Conservation (phyloP, 2,113 vertebrate genomes). For the Ia io region DNA sequence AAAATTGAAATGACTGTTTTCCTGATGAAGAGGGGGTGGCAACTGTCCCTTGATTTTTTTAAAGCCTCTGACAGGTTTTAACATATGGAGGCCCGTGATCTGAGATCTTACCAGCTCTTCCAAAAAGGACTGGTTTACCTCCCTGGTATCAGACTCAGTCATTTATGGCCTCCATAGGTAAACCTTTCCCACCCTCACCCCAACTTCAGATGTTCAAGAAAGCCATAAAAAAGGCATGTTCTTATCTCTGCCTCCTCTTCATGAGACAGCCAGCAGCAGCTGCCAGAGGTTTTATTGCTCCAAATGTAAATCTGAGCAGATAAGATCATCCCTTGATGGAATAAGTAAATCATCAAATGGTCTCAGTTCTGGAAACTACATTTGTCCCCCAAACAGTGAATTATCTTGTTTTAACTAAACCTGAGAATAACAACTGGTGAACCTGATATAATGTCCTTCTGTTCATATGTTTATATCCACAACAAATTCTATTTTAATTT, state of each 20-base stretch:
- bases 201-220: slow-evolving; percentile 20
- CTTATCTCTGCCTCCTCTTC: slow-evolving; percentile 28
- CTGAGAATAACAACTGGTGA: slow-evolving; percentile 25
- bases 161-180: background rate
- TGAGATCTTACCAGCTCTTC: background rate
- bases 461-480: background rate
- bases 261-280: background rate
- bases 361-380: slow-evolving; percentile 35
- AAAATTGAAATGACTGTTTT: background rate
- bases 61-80: slow-evolving; percentile 14
- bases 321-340: slow-evolving; percentile 52
- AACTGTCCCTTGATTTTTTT: background rate
- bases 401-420: slow-evolving; percentile 12
- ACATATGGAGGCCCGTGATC: background rate
- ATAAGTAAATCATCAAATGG: slow-evolving; percentile 38
- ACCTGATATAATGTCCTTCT: background rate
- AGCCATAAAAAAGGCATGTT: slow-evolving; percentile 61
- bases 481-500: background rate
- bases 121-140: background rate
- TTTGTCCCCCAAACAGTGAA: slow-evolving; percentile 20
- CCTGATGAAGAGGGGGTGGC: background rate
- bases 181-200: background rate
- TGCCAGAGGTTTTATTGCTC: background rate
- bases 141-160: background rate
- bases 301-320: slow-evolving; percentile 53